Conservation (phyloP, 2,797 vertebrate genomes). For the Brachyrhaphis roseni region DNA sequence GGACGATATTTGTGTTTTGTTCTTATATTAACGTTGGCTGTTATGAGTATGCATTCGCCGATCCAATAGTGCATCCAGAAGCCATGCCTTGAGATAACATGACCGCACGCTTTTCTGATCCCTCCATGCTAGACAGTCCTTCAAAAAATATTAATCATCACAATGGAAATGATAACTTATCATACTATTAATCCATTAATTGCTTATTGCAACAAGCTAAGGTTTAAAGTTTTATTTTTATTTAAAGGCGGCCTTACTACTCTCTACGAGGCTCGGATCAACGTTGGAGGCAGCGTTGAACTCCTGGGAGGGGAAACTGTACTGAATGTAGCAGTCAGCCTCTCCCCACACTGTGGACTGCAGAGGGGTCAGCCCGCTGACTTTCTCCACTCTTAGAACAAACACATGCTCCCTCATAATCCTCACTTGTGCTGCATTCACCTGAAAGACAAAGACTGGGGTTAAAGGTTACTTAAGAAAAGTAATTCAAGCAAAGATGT, state of each 20-base stretch:
- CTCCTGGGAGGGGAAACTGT: constrained; percentile 88
- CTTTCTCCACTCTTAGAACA: constrained; percentile 85
- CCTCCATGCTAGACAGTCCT: too few relatives aligned
- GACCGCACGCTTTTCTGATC: too few relatives aligned
- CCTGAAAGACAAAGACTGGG: constrained; percentile 59
- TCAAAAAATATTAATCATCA: too few relatives aligned
- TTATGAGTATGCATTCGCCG: too few relatives aligned
- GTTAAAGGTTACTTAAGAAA: not conserved
- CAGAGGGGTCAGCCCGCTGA: constrained; percentile 88
- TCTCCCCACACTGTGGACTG: constrained; percentile 98
- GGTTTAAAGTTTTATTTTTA: not conserved
- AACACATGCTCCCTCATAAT: constrained; percentile 88
- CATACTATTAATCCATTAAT: too few relatives aligned
- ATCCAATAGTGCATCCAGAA: too few relatives aligned
- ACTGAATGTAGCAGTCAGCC: constrained; percentile 95
- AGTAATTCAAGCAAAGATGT: not conserved
- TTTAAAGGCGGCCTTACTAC: constrained; percentile 71
- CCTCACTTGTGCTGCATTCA: constrained; percentile 44
- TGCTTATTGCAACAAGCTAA: too few relatives aligned
- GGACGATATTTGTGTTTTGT: too few relatives aligned
- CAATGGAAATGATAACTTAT: too few relatives aligned
- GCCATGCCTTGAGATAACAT: too few relatives aligned
- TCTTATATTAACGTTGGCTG: too few relatives aligned
- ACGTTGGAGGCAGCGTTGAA: constrained; percentile 32
- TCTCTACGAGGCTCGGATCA: constrained; percentile 73